Conservation (phyloP, 2,797 vertebrate genomes). For the Triplophysa yarkandensis region DNA sequence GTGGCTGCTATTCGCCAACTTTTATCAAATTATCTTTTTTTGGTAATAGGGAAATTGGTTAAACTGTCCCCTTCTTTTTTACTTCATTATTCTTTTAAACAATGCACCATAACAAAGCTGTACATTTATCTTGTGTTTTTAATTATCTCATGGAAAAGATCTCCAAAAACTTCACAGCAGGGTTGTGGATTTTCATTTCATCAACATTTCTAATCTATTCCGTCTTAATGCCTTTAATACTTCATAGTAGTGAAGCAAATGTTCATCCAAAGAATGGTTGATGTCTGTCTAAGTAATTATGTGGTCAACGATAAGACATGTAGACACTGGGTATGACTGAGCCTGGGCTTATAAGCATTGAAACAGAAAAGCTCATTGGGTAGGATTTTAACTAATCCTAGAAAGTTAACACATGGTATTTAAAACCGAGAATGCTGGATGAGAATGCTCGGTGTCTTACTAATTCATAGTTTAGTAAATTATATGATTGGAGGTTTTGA, state of each 20-base stretch:
- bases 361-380: constrained; percentile 78
- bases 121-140: constrained; percentile 85
- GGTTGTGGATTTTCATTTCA: constrained; percentile 83
- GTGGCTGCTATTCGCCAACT: too few relatives aligned
- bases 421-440: constrained; percentile 65
- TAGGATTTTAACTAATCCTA: constrained; percentile 79
- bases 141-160: constrained; percentile 86
- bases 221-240: constrained; percentile 63
- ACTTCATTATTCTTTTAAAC: constrained; percentile 79
- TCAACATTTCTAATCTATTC: constrained; percentile 78
- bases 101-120: constrained; percentile 70
- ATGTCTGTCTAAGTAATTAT: constrained; percentile 54
- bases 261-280: constrained; percentile 13
- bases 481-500: background rate
- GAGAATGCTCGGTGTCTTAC: constrained; percentile 48
- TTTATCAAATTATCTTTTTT: too few relatives aligned
- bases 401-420: constrained; percentile 75
- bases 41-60: too few relatives aligned
- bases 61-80: too few relatives aligned
- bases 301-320: constrained; percentile 78
- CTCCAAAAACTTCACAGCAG: constrained; percentile 83
- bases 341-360: constrained; percentile 71
- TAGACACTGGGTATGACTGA: constrained; percentile 80
- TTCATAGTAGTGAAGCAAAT: constrained; percentile 8
- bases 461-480: constrained; percentile 15